These are phyloP conservation scores for Ichneumoninae sp. DNA, from an alignment of 2,888 invertebrate genomes.

Conservation along the genomic window DNA sequence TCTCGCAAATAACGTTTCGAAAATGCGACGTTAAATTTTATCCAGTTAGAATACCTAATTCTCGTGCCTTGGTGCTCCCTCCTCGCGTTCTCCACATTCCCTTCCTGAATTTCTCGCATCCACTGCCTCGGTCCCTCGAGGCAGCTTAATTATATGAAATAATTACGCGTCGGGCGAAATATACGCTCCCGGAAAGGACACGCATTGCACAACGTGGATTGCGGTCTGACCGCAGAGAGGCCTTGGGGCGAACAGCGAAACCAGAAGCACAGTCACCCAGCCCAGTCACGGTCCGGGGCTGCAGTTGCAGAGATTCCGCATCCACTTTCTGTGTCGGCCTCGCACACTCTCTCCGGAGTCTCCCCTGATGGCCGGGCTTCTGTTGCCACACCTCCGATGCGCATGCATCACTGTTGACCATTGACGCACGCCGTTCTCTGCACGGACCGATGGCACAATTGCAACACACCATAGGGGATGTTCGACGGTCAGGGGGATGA, in stretches of 20 bases:
- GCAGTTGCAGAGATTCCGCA: conserved; percentile 65
- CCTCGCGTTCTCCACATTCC: background rate
- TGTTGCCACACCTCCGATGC: conserved; percentile 3
- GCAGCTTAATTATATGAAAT: conserved; percentile 79
- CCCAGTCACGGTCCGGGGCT: conserved; percentile 70
- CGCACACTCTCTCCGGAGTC: conserved; percentile 20
- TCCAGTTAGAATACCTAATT: background rate
- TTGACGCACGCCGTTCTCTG: background rate
- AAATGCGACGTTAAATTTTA: conserved; percentile 2
- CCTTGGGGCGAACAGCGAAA: conserved; percentile 64
- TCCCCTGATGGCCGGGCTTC: conserved; percentile 32
- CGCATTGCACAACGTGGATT: conserved; percentile 74
- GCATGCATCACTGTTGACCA: conserved; percentile 12
- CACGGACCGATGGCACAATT: background rate
- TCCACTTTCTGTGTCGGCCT: conserved; percentile 34
- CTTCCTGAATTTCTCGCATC: background rate
- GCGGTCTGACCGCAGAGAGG: conserved; percentile 74
- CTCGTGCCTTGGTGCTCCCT: background rate
- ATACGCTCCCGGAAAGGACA: conserved; percentile 70
- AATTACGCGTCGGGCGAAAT: conserved; percentile 74
- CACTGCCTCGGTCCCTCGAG: conserved; percentile 22
- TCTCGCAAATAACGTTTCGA: background rate
- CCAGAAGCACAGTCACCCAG: conserved; percentile 54
- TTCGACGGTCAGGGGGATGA: background rate
- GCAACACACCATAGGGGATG: conserved; percentile 6